A percentile compares a stretch with the other conserved stretches of the same genome.
Conservation (phyloP, 2,888 invertebrate genomes). For the Amiota minor region DNA sequence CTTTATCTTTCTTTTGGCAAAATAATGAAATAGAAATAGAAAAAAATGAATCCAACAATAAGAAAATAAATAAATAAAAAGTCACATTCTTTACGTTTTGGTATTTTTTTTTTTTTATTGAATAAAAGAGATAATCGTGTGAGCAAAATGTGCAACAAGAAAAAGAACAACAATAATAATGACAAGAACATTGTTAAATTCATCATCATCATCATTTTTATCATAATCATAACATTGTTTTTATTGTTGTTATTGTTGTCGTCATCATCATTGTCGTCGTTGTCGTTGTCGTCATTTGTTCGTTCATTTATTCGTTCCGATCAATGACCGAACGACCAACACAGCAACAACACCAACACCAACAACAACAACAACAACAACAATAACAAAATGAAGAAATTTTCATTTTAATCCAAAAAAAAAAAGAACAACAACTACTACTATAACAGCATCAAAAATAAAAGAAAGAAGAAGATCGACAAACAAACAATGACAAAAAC, state of each 20-base stretch:
- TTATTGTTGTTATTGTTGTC: conserved; percentile 6
- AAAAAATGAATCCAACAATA: conserved; percentile 10
- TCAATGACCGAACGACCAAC: not conserved
- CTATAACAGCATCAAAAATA: too few relatives aligned
- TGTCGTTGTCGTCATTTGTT: not conserved
- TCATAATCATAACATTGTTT: not conserved
- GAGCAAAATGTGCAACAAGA: conserved; percentile 6
- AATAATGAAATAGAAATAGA: conserved; percentile 1
- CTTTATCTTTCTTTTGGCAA: not conserved
- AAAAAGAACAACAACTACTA: too few relatives aligned
- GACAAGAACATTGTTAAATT: not conserved
- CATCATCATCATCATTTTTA: conserved; percentile 2
- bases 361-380: conserved; percentile 40
- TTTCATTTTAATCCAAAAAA: too few relatives aligned
- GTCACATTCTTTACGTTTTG: too few relatives aligned
- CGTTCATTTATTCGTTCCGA: conserved; percentile 5
- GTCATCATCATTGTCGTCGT: conserved; percentile 4
- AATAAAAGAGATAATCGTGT: conserved; percentile 9
- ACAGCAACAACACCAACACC: conserved; percentile 41
- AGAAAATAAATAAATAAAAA: not conserved
- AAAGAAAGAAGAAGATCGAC: too few relatives aligned
- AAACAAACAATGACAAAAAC: too few relatives aligned
- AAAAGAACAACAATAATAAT: not conserved
- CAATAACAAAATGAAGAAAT: not conserved
- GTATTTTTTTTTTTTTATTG: not conserved